Evolutionary conservation across 1,140 invertebrate species (phyloP).

Genomic region (Heliconius hermathena): DNA sequence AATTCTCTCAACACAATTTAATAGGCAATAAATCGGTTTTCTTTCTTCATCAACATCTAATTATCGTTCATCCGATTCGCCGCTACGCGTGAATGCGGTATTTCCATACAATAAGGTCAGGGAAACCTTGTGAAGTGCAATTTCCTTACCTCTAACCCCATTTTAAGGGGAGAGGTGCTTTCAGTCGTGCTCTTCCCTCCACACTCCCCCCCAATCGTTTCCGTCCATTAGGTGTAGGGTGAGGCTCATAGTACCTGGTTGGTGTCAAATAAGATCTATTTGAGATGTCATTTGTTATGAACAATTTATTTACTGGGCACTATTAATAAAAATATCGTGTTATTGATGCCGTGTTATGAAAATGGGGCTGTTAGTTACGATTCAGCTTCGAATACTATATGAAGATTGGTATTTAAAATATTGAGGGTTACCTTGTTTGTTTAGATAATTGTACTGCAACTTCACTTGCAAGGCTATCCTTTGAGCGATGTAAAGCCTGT

Average conservation of each 20-base stretch:
- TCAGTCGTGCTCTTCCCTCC: constrained; percentile 7
- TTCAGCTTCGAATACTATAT: no score
- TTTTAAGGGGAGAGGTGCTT: constrained; percentile 3
- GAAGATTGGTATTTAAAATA: no score
- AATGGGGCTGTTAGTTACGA: no score
- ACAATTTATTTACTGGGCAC: background rate
- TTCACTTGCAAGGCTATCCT: no score
- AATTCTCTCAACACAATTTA: background rate
- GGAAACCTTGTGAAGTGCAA: constrained; percentile 45
- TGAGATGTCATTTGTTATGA: background rate
- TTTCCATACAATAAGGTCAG: constrained; percentile 54
- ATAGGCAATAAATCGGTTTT: constrained; percentile 10
- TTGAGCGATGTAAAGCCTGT: no score
- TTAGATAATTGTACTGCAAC: no score
- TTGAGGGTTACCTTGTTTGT: no score
- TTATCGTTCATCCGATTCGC: constrained; percentile 34
- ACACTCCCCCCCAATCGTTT: constrained; percentile 31
- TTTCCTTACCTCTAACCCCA: constrained; percentile 37
- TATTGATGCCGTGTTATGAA: background rate
- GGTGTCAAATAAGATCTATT: background rate
- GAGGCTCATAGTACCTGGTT: constrained; percentile 4
- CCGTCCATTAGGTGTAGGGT: constrained; percentile 42
- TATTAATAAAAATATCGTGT: background rate
- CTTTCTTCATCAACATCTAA: constrained; percentile 27
- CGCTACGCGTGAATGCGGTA: constrained; percentile 37